These are phyloP conservation scores for Diabrotica undecimpunctata DNA, from an alignment of 1,140 invertebrate genomes.

Conservation along the genomic window DNA sequence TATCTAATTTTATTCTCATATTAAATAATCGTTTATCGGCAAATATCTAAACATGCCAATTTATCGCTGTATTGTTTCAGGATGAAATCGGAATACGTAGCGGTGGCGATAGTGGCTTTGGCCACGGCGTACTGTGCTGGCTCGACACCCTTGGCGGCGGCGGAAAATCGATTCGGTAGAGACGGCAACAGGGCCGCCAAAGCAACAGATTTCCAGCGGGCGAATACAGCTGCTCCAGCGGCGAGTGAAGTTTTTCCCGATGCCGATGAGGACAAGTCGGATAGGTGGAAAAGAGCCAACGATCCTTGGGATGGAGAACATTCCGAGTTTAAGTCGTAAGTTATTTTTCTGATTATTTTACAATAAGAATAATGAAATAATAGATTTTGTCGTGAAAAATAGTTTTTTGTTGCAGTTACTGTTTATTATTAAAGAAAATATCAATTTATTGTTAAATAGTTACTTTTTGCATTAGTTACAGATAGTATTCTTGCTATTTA, in stretches of 20 bases:
- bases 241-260: background rate
- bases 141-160: background rate
- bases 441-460: too few species aligned
- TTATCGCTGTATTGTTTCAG: background rate
- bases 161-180: background rate
- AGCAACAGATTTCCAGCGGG: background rate
- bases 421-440: too few species aligned
- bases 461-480: too few species aligned
- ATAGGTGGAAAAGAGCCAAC: background rate
- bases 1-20: too few species aligned
- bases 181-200: background rate
- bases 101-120: background rate
- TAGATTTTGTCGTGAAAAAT: too few species aligned
- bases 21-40: too few species aligned
- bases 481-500: too few species aligned
- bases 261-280: background rate
- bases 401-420: too few species aligned
- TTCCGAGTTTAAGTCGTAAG: background rate
- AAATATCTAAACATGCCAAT: too few species aligned
- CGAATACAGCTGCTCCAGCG: background rate
- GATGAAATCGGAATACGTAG: background rate
- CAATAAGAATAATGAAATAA: background rate
- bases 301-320: background rate
- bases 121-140: background rate
- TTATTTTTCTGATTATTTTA: background rate